Evolutionary conservation across 1,140 invertebrate genomes (phyloP), one percentile per base, ranked within the genome.

Genomic region (Procambarus clarkii): DNA sequence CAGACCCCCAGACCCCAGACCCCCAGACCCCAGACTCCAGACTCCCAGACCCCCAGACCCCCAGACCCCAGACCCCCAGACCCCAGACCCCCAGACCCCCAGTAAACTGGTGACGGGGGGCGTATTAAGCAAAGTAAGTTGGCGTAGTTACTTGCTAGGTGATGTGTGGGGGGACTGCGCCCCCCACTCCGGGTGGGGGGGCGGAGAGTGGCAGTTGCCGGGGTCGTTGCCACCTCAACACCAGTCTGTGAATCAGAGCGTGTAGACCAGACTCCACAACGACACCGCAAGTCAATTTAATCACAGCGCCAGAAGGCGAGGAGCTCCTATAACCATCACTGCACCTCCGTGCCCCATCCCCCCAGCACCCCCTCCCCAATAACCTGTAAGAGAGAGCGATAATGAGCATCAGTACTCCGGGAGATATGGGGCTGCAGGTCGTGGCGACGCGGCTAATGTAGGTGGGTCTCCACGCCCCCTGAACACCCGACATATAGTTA

Each of bases 401-500:
- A 78, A 86, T 54, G 48, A 86, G 85, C 78, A 86, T 86, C 78
- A 86, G 85, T 54, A 34, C 71, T 78, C 71, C 34, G 78, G 85
- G 71, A 86, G 78, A 78, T 86, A 86, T 58, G 48, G 83, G 44
- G 34, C 48, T 24, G 82, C 34, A 21, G 34, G 46, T 45, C n/a
- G 71, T 15, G 34, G 21, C 76, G 76, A 46, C 15, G 34, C 76
- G 34, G 76, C 34, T 60, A 83, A 15, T 50, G 46, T 9, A 48
- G n/a, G 34, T n/a, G 46, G 74, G 46, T 58, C 85, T 24, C 46
- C 85, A 50, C 82, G 15, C 58, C n/a, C n/a, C 54, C 58, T 84
- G 85, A 78, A 78, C 85, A 54, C 71, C 44, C 71, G 85, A 86
- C 44, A 78, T 86, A 86, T 86, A 15, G 85, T 77, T 86, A 86